A percentile compares a stretch with the other conserved stretches of the same genome.
These are phyloP conservation scores for Neostethus bicornis DNA, from an alignment of 2,797 vertebrate genomes.

Conservation along the genomic window DNA sequence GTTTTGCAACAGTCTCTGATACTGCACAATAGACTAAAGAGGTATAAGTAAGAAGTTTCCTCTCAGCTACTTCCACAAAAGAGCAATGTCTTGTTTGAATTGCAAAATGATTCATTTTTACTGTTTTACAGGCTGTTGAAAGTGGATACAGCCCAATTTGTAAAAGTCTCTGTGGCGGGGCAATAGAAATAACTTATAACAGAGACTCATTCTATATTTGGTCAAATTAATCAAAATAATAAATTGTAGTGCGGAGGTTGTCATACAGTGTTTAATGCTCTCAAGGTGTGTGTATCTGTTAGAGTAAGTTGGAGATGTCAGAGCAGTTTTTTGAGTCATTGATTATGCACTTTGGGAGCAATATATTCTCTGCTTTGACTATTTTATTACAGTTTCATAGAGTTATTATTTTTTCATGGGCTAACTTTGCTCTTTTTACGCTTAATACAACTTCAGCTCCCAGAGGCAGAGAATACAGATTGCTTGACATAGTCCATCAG, in stretches of 20 bases:
- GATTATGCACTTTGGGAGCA: constrained; percentile 29
- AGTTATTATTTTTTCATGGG: neutral
- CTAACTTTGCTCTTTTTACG: neutral
- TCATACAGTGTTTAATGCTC: constrained; percentile 46
- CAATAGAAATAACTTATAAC: constrained; percentile 67
- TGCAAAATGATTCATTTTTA: constrained; percentile 59
- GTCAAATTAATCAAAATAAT: constrained; percentile 67
- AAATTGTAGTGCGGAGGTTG: constrained; percentile 35
- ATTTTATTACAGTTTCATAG: constrained; percentile 29
- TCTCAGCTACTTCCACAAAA: constrained; percentile 43
- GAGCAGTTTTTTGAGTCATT: constrained; percentile 23
- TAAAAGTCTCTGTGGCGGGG: constrained; percentile 48
- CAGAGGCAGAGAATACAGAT: neutral
- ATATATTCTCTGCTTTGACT: neutral
- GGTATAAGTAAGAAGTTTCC: constrained; percentile 45
- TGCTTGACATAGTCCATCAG: neutral
- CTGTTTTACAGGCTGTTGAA: constrained; percentile 65
- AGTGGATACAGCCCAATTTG: constrained; percentile 57
- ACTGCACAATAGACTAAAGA: constrained; percentile 19
- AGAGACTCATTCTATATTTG: constrained; percentile 48
- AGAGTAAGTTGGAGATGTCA: constrained; percentile 35
- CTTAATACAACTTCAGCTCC: constrained; percentile 22
- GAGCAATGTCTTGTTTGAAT: constrained; percentile 46
- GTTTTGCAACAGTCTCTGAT: constrained; percentile 32
- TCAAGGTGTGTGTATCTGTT: constrained; percentile 52